Percentiles rank a stretch among this genome's conserved stretches.
These are phyloP conservation scores for Laspeyria flexula DNA, from an alignment of 2,888 invertebrate genomes.

Conservation along the genomic window DNA sequence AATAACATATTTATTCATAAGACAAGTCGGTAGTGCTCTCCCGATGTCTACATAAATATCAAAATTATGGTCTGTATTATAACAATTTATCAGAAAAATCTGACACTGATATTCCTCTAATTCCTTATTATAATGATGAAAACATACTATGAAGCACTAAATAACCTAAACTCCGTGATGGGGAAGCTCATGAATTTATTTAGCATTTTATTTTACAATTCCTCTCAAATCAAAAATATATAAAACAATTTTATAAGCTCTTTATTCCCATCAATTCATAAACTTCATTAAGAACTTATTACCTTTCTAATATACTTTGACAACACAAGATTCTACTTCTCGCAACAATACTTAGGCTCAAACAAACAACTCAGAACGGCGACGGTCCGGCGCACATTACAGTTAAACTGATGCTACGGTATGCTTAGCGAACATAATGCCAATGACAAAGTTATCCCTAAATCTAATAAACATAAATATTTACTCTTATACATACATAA, in stretches of 20 bases:
- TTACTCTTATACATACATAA: conserved; percentile 58
- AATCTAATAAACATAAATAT: conserved; percentile 61
- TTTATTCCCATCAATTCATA: conserved; percentile 28
- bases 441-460: conserved; percentile 42
- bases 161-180: conserved; percentile 43
- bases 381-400: conserved; percentile 35
- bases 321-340: conserved; percentile 36
- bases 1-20: conserved; percentile 20
- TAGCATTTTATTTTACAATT: conserved; percentile 50
- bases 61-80: conserved; percentile 44
- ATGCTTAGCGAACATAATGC: conserved; percentile 44
- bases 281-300: conserved; percentile 29
- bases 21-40: conserved; percentile 13
- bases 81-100: conserved; percentile 41
- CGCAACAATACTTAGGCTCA: conserved; percentile 30
- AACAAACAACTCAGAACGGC: conserved; percentile 21
- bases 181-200: conserved; percentile 45
- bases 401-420: conserved; percentile 52
- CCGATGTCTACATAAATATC: conserved; percentile 42
- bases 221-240: conserved; percentile 37
- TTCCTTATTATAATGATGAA: conserved; percentile 47
- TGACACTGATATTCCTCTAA: conserved; percentile 40
- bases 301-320: conserved; percentile 31
- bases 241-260: conserved; percentile 47
- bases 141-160: conserved; percentile 54